A percentile compares a stretch with the other conserved stretches of the same genome.
Conservation (phyloP, 2,113 vertebrate species). For the Sinocyclocheilus grahami region DNA sequence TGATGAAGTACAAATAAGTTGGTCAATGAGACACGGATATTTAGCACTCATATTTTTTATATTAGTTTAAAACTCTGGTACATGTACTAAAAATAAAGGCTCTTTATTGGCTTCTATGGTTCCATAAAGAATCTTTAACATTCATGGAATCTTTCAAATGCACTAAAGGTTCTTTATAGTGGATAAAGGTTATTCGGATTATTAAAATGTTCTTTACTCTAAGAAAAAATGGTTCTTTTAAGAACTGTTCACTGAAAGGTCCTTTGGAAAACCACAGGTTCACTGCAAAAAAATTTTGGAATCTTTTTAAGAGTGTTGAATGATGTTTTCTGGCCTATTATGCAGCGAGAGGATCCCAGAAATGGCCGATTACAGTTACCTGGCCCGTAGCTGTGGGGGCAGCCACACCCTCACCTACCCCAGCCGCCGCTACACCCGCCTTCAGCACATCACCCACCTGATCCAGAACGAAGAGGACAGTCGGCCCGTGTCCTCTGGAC, state of each 20-base stretch:
- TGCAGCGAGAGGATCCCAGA: slow-evolving; percentile 64
- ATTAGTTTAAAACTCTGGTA: neutral
- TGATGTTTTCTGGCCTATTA: neutral
- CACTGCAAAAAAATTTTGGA: no score
- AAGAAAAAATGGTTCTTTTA: neutral
- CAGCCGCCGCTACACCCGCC: slow-evolving; percentile 61
- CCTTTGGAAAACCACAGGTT: no score
- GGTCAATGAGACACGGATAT: no score
- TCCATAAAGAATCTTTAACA: neutral
- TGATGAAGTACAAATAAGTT: no score
- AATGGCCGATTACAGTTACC: slow-evolving; percentile 54
- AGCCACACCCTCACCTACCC: slow-evolving; percentile 75
- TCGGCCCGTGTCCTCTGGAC: slow-evolving; percentile 1
- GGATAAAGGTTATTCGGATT: no score
- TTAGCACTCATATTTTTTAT: no score
- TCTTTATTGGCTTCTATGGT: neutral
- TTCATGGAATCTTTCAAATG: neutral
- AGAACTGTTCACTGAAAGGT: neutral
- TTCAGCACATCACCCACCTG: slow-evolving; percentile 58
- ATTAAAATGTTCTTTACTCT: no score
- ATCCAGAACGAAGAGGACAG: slow-evolving; percentile 42
- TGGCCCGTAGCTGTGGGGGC: slow-evolving; percentile 75
- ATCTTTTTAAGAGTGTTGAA: neutral
- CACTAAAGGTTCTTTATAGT: neutral
- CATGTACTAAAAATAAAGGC: neutral